phyloP scores from a whole-genome alignment of 2,888 invertebrate genomes.

The Drosophila siamana region DNA sequence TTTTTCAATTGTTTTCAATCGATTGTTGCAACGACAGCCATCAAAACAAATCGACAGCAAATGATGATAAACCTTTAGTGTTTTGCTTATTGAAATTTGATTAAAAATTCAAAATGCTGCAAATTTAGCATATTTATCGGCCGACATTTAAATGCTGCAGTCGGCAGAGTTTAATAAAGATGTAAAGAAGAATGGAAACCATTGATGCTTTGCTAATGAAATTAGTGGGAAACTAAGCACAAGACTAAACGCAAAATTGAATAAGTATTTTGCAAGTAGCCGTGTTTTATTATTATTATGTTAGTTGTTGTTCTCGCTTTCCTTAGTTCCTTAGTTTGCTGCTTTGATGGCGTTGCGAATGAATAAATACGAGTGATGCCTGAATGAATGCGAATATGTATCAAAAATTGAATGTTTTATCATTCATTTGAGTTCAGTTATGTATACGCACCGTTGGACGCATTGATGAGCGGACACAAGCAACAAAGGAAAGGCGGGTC shows the following conservation, averaged over 20 bases:
- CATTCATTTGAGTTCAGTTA: constrained; percentile 35
- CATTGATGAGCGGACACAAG: constrained; percentile 20
- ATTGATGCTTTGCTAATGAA: constrained; percentile 13
- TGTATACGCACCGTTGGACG: constrained; percentile 46
- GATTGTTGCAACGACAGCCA: no score
- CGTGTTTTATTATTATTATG: not conserved
- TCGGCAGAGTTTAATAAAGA: not conserved
- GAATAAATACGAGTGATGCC: constrained; percentile 32
- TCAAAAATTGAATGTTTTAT: constrained; percentile 35
- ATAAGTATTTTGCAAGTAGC: constrained; percentile 4
- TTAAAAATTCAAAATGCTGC: no score
- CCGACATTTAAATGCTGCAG: not conserved
- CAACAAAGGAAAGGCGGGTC: not conserved
- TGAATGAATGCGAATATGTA: constrained; percentile 31
- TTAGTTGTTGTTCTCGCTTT: no score
- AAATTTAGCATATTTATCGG: no score
- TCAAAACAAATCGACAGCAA: no score
- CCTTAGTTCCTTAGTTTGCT: not conserved
- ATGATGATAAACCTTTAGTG: no score
- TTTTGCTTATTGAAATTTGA: no score
- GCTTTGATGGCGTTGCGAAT: constrained; percentile 26
- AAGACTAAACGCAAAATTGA: not conserved
- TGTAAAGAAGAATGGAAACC: not conserved
- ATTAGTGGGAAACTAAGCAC: constrained; percentile 1
- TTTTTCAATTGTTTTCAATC: not conserved